Percentiles rank a stretch among this genome's conserved stretches.
Evolutionary conservation across 2,888 invertebrate genomes (phyloP).

Genomic region (Clistopyga incitator): DNA sequence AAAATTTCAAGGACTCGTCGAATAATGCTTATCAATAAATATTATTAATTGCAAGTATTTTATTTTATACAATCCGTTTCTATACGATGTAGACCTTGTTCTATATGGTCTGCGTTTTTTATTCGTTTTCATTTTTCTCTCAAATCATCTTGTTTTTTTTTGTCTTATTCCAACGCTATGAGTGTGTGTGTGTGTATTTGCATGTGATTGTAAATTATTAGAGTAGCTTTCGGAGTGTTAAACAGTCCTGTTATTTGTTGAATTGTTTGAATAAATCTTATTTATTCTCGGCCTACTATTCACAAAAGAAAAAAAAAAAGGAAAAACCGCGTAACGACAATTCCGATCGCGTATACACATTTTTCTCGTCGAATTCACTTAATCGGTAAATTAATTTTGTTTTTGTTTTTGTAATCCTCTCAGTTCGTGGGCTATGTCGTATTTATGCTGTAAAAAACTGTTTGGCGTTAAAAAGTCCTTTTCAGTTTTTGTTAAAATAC

Average conservation of each 20-base stretch:
- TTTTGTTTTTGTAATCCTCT: slow-evolving; percentile 5
- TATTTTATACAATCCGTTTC: slow-evolving; percentile 66
- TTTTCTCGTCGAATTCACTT: slow-evolving; percentile 17
- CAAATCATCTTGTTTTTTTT: slow-evolving; percentile 31
- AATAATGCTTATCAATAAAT: slow-evolving; percentile 67
- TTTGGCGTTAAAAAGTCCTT: slow-evolving; percentile 72
- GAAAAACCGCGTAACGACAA: slow-evolving; percentile 29
- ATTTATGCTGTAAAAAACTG: slow-evolving; percentile 72
- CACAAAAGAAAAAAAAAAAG: slow-evolving; percentile 38
- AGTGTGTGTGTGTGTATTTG: slow-evolving; percentile 4
- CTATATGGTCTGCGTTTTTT: slow-evolving; percentile 40
- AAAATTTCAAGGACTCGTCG: slow-evolving; percentile 52
- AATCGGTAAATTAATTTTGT: slow-evolving; percentile 33
- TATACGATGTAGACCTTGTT: slow-evolving; percentile 68
- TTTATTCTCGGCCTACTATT: slow-evolving; percentile 42
- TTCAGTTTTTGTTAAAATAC: slow-evolving; percentile 35
- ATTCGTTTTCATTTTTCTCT: slow-evolving; percentile 4
- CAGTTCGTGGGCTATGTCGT: slow-evolving; percentile 18
- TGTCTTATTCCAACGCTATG: slow-evolving; percentile 24
- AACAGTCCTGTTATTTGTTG: slow-evolving; percentile 43
- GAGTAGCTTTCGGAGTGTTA: slow-evolving; percentile 12
- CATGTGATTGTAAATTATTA: not conserved
- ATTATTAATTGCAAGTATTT: slow-evolving; percentile 71
- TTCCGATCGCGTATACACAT: slow-evolving; percentile 28
- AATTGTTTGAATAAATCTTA: slow-evolving; percentile 69